These are phyloP conservation scores for Scortum barcoo DNA, from an alignment of 2,113 vertebrate genomes.

Conservation along the genomic window DNA sequence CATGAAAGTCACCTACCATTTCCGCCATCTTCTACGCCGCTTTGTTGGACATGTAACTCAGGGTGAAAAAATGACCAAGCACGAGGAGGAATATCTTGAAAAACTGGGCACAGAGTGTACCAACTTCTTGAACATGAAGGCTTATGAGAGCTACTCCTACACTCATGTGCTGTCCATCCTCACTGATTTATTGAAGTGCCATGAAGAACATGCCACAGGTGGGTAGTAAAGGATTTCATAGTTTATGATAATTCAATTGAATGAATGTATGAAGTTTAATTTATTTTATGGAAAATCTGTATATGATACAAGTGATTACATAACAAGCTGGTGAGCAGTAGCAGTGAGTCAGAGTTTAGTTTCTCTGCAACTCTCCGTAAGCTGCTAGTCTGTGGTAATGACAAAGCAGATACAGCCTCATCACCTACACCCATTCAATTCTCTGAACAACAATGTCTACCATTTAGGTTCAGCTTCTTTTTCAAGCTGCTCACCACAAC, in stretches of 20 bases:
- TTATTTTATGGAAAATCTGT: no score
- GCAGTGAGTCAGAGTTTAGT: no score
- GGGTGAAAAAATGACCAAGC: slow-evolving; percentile 64
- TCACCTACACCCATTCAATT: no score
- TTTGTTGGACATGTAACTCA: slow-evolving; percentile 82
- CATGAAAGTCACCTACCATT: slow-evolving; percentile 83
- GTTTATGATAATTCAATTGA: no score
- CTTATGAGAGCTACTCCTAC: slow-evolving; percentile 76
- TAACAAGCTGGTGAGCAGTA: not conserved
- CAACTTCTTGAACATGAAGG: slow-evolving; percentile 83
- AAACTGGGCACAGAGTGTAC: slow-evolving; percentile 80
- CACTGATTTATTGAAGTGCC: slow-evolving; percentile 83
- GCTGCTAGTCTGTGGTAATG: no score
- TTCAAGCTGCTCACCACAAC: no score
- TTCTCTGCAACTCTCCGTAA: no score
- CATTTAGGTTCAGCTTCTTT: no score
- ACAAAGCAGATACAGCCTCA: no score
- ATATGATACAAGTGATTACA: not conserved
- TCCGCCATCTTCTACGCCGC: slow-evolving; percentile 83
- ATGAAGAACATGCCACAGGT: slow-evolving; percentile 85
- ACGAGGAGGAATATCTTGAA: slow-evolving; percentile 58
- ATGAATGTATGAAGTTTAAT: not conserved
- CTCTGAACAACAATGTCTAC: no score
- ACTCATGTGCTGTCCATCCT: slow-evolving; percentile 83
- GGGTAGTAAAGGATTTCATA: slow-evolving; percentile 21